These are phyloP conservation scores for Linnaemya vulpina DNA, from an alignment of 2,888 invertebrate species.

Conservation along the genomic window DNA sequence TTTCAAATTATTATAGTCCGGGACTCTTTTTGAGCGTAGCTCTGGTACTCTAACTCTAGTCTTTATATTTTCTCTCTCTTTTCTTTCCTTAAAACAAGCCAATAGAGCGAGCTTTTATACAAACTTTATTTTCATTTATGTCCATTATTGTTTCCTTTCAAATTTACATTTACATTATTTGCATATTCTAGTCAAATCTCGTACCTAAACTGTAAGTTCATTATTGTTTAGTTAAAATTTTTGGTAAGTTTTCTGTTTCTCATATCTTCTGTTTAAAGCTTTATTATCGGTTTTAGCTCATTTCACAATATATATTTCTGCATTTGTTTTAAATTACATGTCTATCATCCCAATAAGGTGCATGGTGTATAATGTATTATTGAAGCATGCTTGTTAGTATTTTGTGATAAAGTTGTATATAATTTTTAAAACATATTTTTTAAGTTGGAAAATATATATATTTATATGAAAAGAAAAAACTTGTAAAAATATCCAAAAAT, in stretches of 20 bases:
- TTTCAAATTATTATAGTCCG: constrained; percentile 9
- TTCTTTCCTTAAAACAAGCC: constrained; percentile 5
- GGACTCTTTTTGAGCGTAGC: constrained; percentile 26
- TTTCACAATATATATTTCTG: constrained; percentile 28
- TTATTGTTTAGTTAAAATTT: constrained; percentile 44
- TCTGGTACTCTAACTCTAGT: constrained; percentile 29
- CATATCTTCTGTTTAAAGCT: constrained; percentile 37
- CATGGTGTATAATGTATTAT: constrained; percentile 61
- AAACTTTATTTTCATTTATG: constrained; percentile 11
- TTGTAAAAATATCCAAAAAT: constrained; percentile 57
- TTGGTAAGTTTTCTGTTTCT: constrained; percentile 61
- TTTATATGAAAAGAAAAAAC: constrained; percentile 52
- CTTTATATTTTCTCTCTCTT: constrained; percentile 12
- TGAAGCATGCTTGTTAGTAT: constrained; percentile 63
- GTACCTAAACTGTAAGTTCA: constrained; percentile 52
- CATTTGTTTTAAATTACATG: constrained; percentile 25
- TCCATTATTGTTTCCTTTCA: constrained; percentile 15
- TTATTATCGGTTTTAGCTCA: constrained; percentile 3
- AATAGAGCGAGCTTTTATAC: constrained; percentile 38
- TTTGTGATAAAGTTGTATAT: constrained; percentile 48
- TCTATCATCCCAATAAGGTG: constrained; percentile 10
- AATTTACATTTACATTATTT: constrained; percentile 30
- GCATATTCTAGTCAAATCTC: constrained; percentile 46
- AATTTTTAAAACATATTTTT: constrained; percentile 52
- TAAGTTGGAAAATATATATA: constrained; percentile 75